Base-by-base conservation (phyloP, 1,140 invertebrate species). In the Parasteatoda tepidariorum region DNA sequence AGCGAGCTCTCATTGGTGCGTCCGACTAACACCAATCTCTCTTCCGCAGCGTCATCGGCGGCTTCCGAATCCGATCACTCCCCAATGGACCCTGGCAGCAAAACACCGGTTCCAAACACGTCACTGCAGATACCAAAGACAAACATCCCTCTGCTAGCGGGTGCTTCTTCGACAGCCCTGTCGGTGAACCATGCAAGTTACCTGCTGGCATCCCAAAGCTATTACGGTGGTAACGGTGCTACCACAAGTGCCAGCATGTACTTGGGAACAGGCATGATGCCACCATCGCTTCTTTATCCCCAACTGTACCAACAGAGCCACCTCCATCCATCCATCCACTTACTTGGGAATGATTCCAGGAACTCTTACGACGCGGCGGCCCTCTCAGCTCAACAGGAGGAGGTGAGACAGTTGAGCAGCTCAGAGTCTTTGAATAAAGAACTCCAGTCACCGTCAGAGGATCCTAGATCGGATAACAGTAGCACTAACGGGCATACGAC, bases 281-380 rank as follows among this genome's bases (percentile, higher is more conserved):
- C 86, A 0, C 93, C 93, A 15, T 94, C 94, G 86, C 90, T 95
- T 70, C 90, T 95, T 0, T 94, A 93, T 86, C 94, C 94, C 0
- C 94, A 94, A 78, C 88, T 95, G 0, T 95, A 95, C 88, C 75
- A 83, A 87, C 94, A 95, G 90, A 95, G 95, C 59, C 94, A 95
- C 87, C 90, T 95, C 26, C 95, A 95, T 54, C 75, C 74, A 28
- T 78, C 71, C 67, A 64, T 86, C 61, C 75, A 78, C 33, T 83
- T 74, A 95, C 7, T 94, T 95, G 81, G 22, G 57, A 70, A 15
- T 26, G 31, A 59, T 22, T 61, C 62, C 34, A 71, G 78, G 26
- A 62, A 31, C n/a, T 59, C 78, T 30, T 82, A 70, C 22, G 73
- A 76, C 15, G 34, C 73, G 28, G 57, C 73, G 0, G 30, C 55